These are phyloP conservation scores for Athalia circularis DNA, from an alignment of 2,888 invertebrate genomes.

Conservation along the genomic window DNA sequence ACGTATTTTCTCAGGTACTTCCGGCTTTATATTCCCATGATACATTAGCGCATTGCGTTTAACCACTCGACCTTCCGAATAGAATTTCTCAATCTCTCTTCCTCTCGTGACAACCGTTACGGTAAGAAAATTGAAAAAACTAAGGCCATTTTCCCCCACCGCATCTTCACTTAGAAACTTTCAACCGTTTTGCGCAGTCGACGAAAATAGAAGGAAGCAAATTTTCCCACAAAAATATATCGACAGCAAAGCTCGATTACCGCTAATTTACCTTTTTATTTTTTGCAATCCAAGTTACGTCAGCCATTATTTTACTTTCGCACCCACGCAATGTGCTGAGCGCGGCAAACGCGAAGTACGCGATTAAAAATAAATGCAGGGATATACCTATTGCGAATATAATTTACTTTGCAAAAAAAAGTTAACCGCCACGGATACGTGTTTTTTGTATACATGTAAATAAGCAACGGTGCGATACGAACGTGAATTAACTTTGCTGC, in stretches of 20 bases:
- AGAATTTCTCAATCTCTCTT: slow-evolving; percentile 38
- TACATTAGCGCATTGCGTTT: slow-evolving; percentile 12
- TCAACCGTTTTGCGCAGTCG: background rate
- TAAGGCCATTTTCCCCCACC: slow-evolving; percentile 1
- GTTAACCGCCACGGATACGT: background rate
- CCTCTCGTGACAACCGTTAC: slow-evolving; percentile 6
- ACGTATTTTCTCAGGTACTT: slow-evolving; percentile 28
- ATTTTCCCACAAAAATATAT: background rate
- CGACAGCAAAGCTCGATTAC: background rate
- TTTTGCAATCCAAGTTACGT: background rate
- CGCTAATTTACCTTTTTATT: too few species aligned
- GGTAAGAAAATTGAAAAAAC: background rate
- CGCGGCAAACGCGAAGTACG: background rate
- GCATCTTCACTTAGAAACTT: background rate
- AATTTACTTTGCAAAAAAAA: background rate
- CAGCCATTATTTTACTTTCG: background rate
- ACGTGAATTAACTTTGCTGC: background rate
- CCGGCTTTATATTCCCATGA: slow-evolving; percentile 33
- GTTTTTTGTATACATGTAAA: background rate
- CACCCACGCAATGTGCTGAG: background rate
- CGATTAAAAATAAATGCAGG: background rate
- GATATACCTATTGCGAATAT: too few species aligned
- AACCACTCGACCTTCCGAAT: slow-evolving; percentile 27
- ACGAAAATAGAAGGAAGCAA: background rate
- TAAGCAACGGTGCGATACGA: background rate